These are phyloP conservation scores for Thermophis baileyi DNA, from an alignment of 2,113 vertebrate genomes.

Conservation along the genomic window DNA sequence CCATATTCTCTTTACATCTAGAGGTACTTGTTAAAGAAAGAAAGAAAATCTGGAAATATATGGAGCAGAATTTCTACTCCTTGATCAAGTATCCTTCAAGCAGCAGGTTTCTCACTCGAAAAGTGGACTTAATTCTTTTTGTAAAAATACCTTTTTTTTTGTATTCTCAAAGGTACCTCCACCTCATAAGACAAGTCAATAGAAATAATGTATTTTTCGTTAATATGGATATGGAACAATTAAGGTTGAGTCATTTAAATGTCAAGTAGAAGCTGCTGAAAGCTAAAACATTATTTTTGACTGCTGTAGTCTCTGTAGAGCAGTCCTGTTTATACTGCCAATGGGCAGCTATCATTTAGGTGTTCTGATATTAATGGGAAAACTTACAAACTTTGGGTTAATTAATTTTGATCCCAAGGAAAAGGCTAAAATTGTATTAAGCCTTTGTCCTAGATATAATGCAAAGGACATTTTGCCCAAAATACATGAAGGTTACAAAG, in stretches of 20 bases:
- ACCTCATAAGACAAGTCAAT: not conserved
- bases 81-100: not conserved
- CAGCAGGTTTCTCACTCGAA: not conserved
- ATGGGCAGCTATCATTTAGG: not conserved
- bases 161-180: not conserved
- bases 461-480: not conserved
- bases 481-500: not conserved
- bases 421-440: not conserved
- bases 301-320: not conserved
- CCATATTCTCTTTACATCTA: not conserved
- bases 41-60: not conserved
- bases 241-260: not conserved
- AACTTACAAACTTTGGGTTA: not conserved
- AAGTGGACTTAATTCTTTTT: not conserved
- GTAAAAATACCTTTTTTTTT: not conserved
- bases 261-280: not conserved
- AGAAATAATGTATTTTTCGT: not conserved
- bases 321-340: not conserved
- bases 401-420: not conserved
- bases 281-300: not conserved
- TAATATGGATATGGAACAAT: not conserved
- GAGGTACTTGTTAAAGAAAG: not conserved
- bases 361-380: not conserved
- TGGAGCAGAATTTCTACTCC: not conserved
- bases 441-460: not conserved